Base-by-base conservation (phyloP, 2,113 vertebrate genomes). In the Dinomys branickii region DNA sequence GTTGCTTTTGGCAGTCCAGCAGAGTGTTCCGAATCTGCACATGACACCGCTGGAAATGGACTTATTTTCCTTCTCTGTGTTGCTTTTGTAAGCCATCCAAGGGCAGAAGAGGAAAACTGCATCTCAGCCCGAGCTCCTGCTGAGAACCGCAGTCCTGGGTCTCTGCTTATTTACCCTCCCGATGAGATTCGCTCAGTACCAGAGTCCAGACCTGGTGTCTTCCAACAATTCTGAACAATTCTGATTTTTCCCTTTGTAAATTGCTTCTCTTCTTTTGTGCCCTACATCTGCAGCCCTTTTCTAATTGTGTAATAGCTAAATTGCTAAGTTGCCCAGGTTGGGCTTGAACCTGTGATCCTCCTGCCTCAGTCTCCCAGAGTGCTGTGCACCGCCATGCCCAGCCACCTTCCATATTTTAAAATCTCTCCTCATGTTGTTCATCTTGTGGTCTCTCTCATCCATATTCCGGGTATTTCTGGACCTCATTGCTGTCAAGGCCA, bases 1-100 rank as follows among this genome's bases (percentile, higher is more conserved):
- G 94, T 61, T 95, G 95, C 71, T 85, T 82, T 96, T 97, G 97
- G 97, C 96, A 90, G 63, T n/a, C 82, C 9, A 30, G 14, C 1
- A 26, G 54, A 92, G 12, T 96, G 69, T 85, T 94, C 92, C 65
- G 92, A 95, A 81, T 87, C 93, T 97, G 77, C 65, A 97, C 92
- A 94, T 91, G 83, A 19, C 90, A 77, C 97, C 88, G 77, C 73
- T 94, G 88, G 84, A 96, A 96, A 88, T 35, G n/a, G 89, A 90
- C 85, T 89, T 80, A 56, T 77, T 95, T 94, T 95, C 91, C 89
- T 97, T 54, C 78, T 85, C 38, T 28, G 38, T 92, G 90, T 94
- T 89, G 91, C 56, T 91, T 90, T 92, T 94, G 94, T 85, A 78
- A 35, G 47, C 63, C 22, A 2, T 85, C 96, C 90, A 96, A 88